Base-by-base conservation (phyloP, 2,113 vertebrate genomes). In the Sinocyclocheilus rhinocerous region DNA sequence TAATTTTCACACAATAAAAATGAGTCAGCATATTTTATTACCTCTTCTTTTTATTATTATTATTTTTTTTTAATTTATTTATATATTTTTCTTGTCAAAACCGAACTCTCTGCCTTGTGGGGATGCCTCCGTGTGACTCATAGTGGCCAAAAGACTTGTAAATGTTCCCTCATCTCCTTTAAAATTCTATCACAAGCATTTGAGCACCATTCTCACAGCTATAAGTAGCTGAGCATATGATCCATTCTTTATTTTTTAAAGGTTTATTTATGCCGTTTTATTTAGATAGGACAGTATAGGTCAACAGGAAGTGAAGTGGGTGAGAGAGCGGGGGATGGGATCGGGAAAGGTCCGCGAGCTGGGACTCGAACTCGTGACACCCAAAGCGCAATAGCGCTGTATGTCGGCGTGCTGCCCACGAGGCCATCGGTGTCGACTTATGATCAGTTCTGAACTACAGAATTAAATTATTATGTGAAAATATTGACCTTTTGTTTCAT, bases 401-500 rank as follows among this genome's bases (percentile, higher is more conserved):
- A 26, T 26, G 26, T 26, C 26, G 26, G 26, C 26, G 26, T 1
- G 26, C 26, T 26, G 26, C 26, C 26, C 26, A 26, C n/a, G n/a
- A n/a, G n/a, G n/a, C n/a, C n/a, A n/a, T n/a, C n/a, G n/a, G n/a
- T n/a, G n/a, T n/a, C n/a, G n/a, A n/a, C n/a, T n/a, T n/a, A n/a
- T n/a, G n/a, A n/a, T n/a, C n/a, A n/a, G n/a, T n/a, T n/a, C n/a
- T n/a, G 29, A 24, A 61, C 52, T n/a, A n/a, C 29, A 24, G 55
- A 55, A 76, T 24, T 22, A 15, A 36, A 48, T 50, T 50, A 59
- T 20, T 61, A 26, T 82, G 61, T 85, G 42, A 77, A 78, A 85
- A 83, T 85, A 72, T 42, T 20, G 45, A 70, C 72, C 33, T 29
- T 29, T 22, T 26, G 4, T 50, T 85, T 63, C n/a, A 12, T 3